These are phyloP conservation scores for Argyra leucocephala DNA, from an alignment of 2,888 invertebrate genomes.

Conservation along the genomic window DNA sequence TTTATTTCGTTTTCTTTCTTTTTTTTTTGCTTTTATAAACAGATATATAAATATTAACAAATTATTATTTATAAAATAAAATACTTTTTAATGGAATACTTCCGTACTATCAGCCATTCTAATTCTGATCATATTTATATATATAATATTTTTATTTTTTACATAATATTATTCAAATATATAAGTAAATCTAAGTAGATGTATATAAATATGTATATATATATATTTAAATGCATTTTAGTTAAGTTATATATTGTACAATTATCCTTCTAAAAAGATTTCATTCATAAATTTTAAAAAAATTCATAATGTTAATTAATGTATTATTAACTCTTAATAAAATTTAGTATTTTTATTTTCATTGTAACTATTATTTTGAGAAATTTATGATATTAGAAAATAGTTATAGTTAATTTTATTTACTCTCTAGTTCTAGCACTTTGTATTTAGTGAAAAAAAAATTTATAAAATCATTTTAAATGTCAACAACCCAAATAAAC, in stretches of 20 bases:
- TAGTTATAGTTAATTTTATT: no score
- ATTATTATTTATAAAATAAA: conserved; percentile 6
- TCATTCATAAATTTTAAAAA: not conserved
- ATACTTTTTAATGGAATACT: not conserved
- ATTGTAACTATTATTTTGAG: no score
- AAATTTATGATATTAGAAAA: no score
- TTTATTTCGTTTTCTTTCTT: not conserved
- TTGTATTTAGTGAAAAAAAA: no score
- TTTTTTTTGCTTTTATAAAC: not conserved
- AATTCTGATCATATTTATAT: no score
- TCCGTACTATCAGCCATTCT: not conserved
- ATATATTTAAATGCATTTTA: not conserved
- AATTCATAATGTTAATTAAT: no score
- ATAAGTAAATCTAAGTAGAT: not conserved
- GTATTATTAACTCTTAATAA: no score
- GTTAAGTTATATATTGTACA: not conserved
- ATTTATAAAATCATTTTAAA: no score
- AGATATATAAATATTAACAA: not conserved
- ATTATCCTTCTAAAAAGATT: not conserved
- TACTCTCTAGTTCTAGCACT: no score
- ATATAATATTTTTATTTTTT: no score
- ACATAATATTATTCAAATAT: not conserved
- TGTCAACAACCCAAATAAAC: no score
- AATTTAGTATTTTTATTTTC: no score
- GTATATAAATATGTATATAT: not conserved